Base-by-base conservation (phyloP, 2,113 vertebrate species). In the Lepidothrix coronata region DNA sequence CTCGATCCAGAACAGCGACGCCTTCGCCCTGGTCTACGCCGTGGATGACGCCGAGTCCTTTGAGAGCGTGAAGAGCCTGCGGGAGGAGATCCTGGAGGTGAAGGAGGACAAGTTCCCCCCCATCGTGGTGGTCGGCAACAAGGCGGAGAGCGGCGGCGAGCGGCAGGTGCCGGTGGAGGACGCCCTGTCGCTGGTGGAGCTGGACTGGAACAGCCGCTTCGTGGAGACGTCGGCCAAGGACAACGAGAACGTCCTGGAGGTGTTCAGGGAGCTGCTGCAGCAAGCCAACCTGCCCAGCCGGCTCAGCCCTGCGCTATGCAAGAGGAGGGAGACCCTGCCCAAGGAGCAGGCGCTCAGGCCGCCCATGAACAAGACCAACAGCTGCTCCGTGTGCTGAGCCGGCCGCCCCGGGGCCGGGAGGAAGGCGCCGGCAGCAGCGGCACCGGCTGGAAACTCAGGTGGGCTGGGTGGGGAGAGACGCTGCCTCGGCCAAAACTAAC, bases 311-410 rank as follows among this genome's bases (percentile, higher is more conserved):
- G 98, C 98, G 1, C 96, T 99, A 54, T 97, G 98, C 59, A 98
- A 98, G 80, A 98, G 99, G 85, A 97, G 99, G 85, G 99, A 99
- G 97, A 99, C 99, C 12, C 98, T 99, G 68, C 99, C 98, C 24
- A 99, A 98, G 68, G 98, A 98, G 95, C 96, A 89, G 33, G 83
- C 88, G 33, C 83, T 98, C 49, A 89, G 99, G 73, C 99, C 99
- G 0, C 99, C 99, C 85, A 99, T 99, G 98, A 99, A 99, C 98
- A 99, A 99, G 95, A 98, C 99, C 97, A 99, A 99, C 97, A 99
- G 99, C 97, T 99, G 99, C 82, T 97, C 97, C 3, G 65, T 99
- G 96, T 99, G 98, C 52, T 99, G 98, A 98, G 92, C 58, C 8
- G 2, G 20, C 49, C 0, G 7, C 62, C 57, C 57, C 4, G 0